A percentile compares a stretch with the other conserved stretches of the same genome.
Conservation (phyloP, 1,140 invertebrate genomes). For the Myzus persicae region DNA sequence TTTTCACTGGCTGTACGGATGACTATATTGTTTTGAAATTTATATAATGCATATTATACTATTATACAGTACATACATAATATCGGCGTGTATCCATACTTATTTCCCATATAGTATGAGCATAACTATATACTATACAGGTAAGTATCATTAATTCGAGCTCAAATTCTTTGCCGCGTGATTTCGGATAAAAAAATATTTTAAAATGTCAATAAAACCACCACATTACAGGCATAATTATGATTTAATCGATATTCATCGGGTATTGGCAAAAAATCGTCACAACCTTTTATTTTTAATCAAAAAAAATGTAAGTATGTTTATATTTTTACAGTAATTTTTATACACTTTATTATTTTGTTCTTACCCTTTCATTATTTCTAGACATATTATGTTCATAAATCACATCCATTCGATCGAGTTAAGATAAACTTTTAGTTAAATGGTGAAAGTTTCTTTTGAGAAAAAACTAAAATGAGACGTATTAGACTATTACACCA, state of each 20-base stretch:
- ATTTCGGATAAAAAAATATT: not conserved
- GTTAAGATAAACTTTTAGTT: not conserved
- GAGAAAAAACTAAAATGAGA: too few relatives aligned
- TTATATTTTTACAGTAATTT: not conserved
- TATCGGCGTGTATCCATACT: not conserved
- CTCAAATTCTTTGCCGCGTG: too few relatives aligned
- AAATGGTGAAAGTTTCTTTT: not conserved
- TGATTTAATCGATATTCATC: not conserved
- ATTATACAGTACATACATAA: too few relatives aligned
- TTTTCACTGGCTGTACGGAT: not conserved
- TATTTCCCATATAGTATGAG: not conserved
- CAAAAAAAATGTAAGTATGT: not conserved
- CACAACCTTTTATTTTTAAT: not conserved
- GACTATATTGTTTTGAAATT: constrained; percentile 4
- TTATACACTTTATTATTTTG: not conserved
- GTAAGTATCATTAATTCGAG: too few relatives aligned
- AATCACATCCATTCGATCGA: too few relatives aligned
- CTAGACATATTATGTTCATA: too few relatives aligned
- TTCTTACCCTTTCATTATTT: not conserved
- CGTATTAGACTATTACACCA: too few relatives aligned
- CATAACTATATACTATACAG: too few relatives aligned
- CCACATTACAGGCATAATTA: not conserved
- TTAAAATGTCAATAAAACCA: not conserved
- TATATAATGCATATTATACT: too few relatives aligned
- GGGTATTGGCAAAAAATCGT: not conserved